Conservation (phyloP, 2,888 invertebrate species). For the Acrobasis repandana region DNA sequence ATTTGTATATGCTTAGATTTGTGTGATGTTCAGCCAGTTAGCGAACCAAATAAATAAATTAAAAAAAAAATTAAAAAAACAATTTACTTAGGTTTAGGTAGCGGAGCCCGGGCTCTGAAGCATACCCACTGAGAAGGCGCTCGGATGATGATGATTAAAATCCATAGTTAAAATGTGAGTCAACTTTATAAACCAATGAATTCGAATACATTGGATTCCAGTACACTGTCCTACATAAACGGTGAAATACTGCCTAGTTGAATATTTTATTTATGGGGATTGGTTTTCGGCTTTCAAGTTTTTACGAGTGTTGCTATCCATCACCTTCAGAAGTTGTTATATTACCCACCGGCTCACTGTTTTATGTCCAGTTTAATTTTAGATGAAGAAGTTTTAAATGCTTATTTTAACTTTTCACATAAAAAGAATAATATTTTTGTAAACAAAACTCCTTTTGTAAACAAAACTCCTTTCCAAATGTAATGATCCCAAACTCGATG, state of each 20-base stretch:
- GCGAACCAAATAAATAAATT: too few relatives aligned
- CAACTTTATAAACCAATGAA: background rate
- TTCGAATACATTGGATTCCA: conserved; percentile 24
- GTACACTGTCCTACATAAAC: conserved; percentile 28
- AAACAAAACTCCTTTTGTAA: too few relatives aligned
- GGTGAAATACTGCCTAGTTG: conserved; percentile 29
- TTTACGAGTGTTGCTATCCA: conserved; percentile 32
- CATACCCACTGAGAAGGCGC: too few relatives aligned
- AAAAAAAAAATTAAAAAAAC: too few relatives aligned
- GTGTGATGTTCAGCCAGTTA: too few relatives aligned
- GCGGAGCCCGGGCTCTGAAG: too few relatives aligned
- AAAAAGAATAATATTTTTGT: background rate
- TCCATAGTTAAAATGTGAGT: too few relatives aligned
- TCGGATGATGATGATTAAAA: too few relatives aligned
- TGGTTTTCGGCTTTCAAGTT: conserved; percentile 30
- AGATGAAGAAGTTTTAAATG: background rate
- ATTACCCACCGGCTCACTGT: conserved; percentile 17
- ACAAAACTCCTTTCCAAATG: too few relatives aligned
- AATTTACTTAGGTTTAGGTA: too few relatives aligned
- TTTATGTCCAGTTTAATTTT: conserved; percentile 15
- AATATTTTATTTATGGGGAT: conserved; percentile 34
- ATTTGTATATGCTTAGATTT: too few relatives aligned
- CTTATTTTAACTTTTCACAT: background rate
- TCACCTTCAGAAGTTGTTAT: conserved; percentile 29
- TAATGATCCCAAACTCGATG: too few relatives aligned